Conservation (phyloP, 2,797 vertebrate species). For the Sciaenops ocellatus region DNA sequence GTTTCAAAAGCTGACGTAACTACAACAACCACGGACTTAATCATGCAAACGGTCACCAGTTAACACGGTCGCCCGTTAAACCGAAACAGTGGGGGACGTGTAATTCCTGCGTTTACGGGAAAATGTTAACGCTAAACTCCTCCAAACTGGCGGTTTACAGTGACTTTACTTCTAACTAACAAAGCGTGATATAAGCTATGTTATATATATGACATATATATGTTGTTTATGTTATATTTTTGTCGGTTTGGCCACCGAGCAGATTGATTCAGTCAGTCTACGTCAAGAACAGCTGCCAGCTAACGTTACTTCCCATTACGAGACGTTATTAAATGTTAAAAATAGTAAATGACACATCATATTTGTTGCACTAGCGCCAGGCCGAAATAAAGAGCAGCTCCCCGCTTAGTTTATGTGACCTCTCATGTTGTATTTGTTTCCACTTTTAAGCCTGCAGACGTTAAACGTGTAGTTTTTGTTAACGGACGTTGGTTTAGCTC, state of each 20-base stretch:
- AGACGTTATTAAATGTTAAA: neutral
- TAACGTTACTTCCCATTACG: no score
- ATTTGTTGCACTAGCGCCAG: neutral
- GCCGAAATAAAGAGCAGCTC: accelerated
- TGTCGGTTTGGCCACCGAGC: no score
- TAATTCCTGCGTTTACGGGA: neutral
- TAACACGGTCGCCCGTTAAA: neutral
- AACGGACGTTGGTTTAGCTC: neutral
- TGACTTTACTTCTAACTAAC: no score
- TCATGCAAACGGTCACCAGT: no score
- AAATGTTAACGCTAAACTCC: neutral
- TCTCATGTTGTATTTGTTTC: accelerated
- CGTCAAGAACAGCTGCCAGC: no score
- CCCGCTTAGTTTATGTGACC: accelerated
- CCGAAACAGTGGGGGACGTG: neutral
- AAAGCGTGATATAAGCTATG: neutral
- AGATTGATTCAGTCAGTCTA: neutral
- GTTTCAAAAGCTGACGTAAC: no score
- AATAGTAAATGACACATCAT: no score
- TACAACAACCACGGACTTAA: no score
- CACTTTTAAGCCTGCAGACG: accelerated
- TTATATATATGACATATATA: no score
- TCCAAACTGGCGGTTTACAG: neutral
- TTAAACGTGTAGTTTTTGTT: neutral
- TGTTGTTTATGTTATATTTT: no score